Base-by-base conservation (phyloP, 2,888 invertebrate genomes). In the Heteromyza rotundicornis region DNA sequence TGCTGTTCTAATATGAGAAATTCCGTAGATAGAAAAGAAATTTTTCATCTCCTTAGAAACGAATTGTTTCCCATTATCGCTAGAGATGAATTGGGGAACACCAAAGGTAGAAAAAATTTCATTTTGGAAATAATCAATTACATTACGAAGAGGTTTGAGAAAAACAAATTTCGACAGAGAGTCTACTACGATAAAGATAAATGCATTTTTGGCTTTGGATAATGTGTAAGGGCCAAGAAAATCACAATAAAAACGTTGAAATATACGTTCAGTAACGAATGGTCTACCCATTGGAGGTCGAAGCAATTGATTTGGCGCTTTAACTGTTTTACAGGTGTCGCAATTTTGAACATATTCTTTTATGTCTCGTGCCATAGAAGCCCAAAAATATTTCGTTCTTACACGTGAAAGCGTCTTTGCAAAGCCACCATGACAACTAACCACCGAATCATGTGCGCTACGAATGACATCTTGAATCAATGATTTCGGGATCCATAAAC, bases 61-160 rank as follows among this genome's bases (percentile, higher is more conserved):
- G 24, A 65, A 64, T 44, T 64, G 64, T 27, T 63, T 64, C 1
- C 36, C 64, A 22, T 64, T 64, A 19, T 66, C 64, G 17, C 59
- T 60, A 22, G 62, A 62, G 1, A 64, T 23, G 35, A 10, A 55
- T 7, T 59, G 55, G 0, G 64, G 64, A 2, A 64, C 62, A 0
- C 65, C 65, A 44, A 62, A 65, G 0, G 59, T 57, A 12, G 35
- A 51, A 35, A 65, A 63, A 8, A 63, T 1, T 1, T 58, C 49
- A 14, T 59, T 58, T 53, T 64, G 35, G 2, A 61, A 20, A 20
- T 55, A 64, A 7, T 40, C 23, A 1, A 61, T 61, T 3, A 63
- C 59, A 12, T 59, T 2, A 14, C 16, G 22, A 1, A 62, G 12
- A 2, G 61, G 57, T 32, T 59, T 22, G 2, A 62, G 32, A 20